Evolutionary conservation across 1,140 invertebrate species (phyloP), one percentile per base, ranked within the genome.

Genomic region (Brachionus asplanchnoidis): DNA sequence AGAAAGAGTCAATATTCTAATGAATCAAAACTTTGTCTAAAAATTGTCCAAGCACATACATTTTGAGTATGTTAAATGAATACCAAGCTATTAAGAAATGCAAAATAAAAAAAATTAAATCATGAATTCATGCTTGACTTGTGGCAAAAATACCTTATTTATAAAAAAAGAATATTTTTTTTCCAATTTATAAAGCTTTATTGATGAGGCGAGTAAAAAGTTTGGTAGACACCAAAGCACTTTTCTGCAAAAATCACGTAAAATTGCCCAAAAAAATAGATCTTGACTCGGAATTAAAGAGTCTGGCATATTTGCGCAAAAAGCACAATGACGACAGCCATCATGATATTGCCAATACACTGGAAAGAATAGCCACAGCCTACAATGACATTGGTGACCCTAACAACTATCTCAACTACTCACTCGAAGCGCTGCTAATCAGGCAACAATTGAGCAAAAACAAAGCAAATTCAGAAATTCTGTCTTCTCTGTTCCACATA

Each of bases 381-480:
- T 73, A 73, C n/a, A 42, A 73, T 23, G 68, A 73, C 40, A 12
- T 73, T 20, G 68, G 68, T 20, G 68, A 73, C n/a, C 68, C 68
- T 3, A 36, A 73, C n/a, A 73, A 42, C 14, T 73, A 42, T 17
- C 40, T 73, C n/a, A 73, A 73, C n/a, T 73, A 73, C 9, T 40
- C n/a, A 17, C 68, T 73, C n/a, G 68, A 73, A 42, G 68, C 8
- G 6, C 32, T 73, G 4, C 7, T 36, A 36, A 73, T 73, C 3
- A 73, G 68, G 17, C n/a, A 36, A 73, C 12, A 73, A 40, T 28
- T 40, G 9, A 7, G 40, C 6, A 73, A 36, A 73, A 17, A 73
- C 2, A 73, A 36, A 40, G 1, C 1, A 20, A 73, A 36, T 40
- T 2, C 28, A 5, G n/a, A 73, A 17, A 73, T 73, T 40, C 32